Evolutionary conservation across 35 echinoderm and acorn worm species (phyloP).

Genomic region (Heliocidaris erythrogramma): DNA sequence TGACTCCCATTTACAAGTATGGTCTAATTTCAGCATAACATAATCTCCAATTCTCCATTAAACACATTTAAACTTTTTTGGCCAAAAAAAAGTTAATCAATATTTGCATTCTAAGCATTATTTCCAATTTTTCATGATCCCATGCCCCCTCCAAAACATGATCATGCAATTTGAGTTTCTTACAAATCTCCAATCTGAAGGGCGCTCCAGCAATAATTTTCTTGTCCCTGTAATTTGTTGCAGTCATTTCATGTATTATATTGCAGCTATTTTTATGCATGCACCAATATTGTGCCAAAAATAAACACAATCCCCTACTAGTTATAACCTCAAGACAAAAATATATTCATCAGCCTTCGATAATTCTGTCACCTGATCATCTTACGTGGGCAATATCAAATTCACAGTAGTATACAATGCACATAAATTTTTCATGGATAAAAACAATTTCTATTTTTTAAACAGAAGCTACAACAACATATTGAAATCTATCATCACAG

Average conservation of each 20-base stretch:
- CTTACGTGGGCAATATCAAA: not conserved
- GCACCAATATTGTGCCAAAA: conserved; percentile 10
- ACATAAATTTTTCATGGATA: not conserved
- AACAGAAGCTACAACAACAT: not conserved
- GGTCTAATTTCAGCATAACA: not conserved
- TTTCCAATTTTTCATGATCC: not conserved
- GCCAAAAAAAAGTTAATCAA: not conserved
- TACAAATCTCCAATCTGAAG: not conserved
- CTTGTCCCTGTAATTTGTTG: not conserved
- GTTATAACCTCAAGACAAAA: not conserved
- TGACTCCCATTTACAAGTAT: not conserved
- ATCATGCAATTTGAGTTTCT: not conserved
- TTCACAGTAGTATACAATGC: not conserved
- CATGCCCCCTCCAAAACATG: not conserved
- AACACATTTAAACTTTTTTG: not conserved
- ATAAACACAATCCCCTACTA: not conserved
- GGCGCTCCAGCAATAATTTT: not conserved
- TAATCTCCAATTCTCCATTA: not conserved
- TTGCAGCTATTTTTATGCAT: not conserved
- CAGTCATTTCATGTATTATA: not conserved
- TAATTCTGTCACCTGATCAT: not conserved
- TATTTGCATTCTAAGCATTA: not conserved
- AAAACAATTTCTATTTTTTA: not conserved
- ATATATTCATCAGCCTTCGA: not conserved
- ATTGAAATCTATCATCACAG: not conserved